Base-by-base conservation (phyloP, 2,797 vertebrate species). In the Phataginus tetradactyla region DNA sequence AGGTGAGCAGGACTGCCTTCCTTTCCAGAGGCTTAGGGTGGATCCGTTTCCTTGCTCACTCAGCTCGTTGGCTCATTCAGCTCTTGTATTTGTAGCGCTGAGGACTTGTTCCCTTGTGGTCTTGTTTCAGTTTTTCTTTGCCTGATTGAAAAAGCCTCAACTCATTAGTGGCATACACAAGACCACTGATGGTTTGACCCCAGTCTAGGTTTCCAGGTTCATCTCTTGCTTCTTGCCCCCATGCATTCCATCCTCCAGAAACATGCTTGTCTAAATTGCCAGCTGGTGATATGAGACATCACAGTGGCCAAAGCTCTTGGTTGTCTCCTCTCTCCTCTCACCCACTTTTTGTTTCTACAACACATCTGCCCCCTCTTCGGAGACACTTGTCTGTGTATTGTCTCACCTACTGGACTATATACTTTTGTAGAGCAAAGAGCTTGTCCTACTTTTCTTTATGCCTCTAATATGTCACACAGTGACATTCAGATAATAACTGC, bases 231-330 rank as follows among this genome's bases (percentile, higher is more conserved):
- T 42, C 74, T 42, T 39, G 13, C 42, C 37, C 11, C 27, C 15
- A 10, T 8, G 11, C 20, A 29, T 17, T n/a, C 64, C 64, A 39
- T 20, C 32, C 25, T 74, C 34, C 45, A 42, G n/a, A 39, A 59
- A 9, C 14, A 2, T 0, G 0, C 2, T 3, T 53, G 4, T 84
- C 39, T 17, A 45, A 32, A 91, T 27, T 8, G 57, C 2, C 18
- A 29, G 66, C 27, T 27, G 59, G 37, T 71, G 61, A 55, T 5
- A 45, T 13, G 21, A 37, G 74, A 42, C 15, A 4, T 23, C 45
- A 18, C 49, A 18, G 13, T 0, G 0, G 42, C 9, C 57, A 34
- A 18, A 14, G 27, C 64, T 45, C 21, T 21, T 74, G 12, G 9
- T 68, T 39, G 74, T 71, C 83, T 49, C 80, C 53, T 77, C 29